Evolutionary conservation across 2,888 invertebrate species (phyloP).

Genomic region (Acanthosepion lycidas): DNA sequence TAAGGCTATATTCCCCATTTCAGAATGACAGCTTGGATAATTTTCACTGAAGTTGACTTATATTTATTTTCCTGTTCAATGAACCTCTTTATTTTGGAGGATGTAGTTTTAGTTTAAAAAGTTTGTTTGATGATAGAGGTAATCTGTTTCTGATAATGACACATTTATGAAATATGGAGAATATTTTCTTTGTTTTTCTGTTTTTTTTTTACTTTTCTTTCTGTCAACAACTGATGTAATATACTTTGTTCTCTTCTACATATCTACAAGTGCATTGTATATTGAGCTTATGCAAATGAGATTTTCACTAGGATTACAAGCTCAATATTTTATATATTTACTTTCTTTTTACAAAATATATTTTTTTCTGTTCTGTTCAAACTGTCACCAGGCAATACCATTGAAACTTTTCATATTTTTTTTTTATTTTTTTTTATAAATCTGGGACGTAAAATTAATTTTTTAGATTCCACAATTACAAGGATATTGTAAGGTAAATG

Average conservation of each 20-base stretch:
- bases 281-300: constrained; percentile 20
- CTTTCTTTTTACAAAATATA: background rate
- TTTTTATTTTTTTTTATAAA: background rate
- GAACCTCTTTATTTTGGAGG: constrained; percentile 20
- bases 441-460: background rate
- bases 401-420: background rate
- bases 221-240: background rate
- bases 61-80: constrained; percentile 33
- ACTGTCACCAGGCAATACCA: background rate
- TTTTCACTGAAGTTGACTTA: constrained; percentile 1
- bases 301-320: background rate
- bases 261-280: background rate
- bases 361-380: background rate
- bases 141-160: constrained; percentile 13
- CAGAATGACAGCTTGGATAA: constrained; percentile 14
- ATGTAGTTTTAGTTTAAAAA: constrained; percentile 21
- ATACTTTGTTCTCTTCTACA: constrained; percentile 21
- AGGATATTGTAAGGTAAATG: too few species aligned
- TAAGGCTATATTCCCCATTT: constrained; percentile 9
- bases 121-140: background rate
- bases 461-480: background rate
- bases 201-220: background rate
- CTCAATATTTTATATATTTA: background rate
- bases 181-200: background rate
- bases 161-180: background rate